phyloP scores from a whole-genome alignment of 2,888 invertebrate species.

The Clivina fossor region DNA sequence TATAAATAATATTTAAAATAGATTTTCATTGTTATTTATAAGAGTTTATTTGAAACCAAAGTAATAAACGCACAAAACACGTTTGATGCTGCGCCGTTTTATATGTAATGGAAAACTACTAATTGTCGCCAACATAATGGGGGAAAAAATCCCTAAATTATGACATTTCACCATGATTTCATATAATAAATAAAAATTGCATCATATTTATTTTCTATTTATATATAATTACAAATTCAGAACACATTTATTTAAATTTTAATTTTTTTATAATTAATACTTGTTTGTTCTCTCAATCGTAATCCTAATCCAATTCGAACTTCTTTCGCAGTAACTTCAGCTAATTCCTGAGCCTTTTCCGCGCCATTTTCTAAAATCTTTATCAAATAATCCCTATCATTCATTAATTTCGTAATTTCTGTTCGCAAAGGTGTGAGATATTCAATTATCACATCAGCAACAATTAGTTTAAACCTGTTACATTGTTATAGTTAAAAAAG shows the following conservation, averaged over 20 bases:
- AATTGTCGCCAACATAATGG: not conserved
- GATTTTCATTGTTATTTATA: too few species aligned
- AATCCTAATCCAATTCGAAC: constrained; percentile 25
- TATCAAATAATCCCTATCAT: constrained; percentile 64
- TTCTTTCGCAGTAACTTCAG: constrained; percentile 23
- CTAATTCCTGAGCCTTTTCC: constrained; percentile 21
- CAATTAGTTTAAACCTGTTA: constrained; percentile 67
- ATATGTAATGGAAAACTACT: too few species aligned
- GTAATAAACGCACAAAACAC: not conserved
- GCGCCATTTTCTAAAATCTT: constrained; percentile 57
- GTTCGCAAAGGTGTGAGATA: constrained; percentile 70
- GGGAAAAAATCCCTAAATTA: not conserved
- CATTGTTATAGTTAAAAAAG: constrained; percentile 19
- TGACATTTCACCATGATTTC: not conserved
- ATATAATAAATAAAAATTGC: not conserved
- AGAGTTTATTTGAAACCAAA: too few species aligned
- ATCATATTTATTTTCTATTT: not conserved
- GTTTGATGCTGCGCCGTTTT: not conserved
- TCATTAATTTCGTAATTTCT: constrained; percentile 59
- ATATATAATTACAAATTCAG: not conserved
- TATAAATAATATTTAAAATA: not conserved
- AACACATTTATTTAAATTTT: constrained; percentile 14
- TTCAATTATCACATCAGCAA: constrained; percentile 73
- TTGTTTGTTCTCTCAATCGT: constrained; percentile 18
- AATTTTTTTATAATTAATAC: constrained; percentile 9